Evolutionary conservation across 2,888 invertebrate species (phyloP).

Genomic region (Azorinus chamasolen): DNA sequence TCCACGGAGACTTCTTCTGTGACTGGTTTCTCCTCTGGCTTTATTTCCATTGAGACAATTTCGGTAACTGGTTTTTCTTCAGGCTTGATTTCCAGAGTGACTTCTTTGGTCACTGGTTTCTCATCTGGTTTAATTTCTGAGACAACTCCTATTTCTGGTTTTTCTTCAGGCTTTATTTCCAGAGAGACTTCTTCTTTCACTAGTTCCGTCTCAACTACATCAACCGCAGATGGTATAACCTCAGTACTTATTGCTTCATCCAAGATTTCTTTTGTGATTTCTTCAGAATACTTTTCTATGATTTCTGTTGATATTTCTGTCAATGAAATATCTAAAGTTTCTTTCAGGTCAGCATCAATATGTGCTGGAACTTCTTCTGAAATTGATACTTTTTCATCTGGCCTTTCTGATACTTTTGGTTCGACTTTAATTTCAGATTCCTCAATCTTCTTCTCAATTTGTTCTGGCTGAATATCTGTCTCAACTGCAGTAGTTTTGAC

Average conservation of each 20-base stretch:
- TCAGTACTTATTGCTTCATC: slow-evolving; percentile 53
- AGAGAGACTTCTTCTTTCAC: slow-evolving; percentile 22
- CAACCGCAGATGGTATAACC: slow-evolving; percentile 33
- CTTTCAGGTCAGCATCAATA: neutral
- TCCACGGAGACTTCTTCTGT: neutral
- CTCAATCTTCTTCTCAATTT: slow-evolving; percentile 11
- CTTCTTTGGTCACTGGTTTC: slow-evolving; percentile 41
- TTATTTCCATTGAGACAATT: slow-evolving; percentile 13
- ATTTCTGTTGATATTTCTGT: slow-evolving; percentile 44
- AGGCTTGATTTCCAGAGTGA: slow-evolving; percentile 20
- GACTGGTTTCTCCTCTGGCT: slow-evolving; percentile 10
- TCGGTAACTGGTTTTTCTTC: slow-evolving; percentile 17
- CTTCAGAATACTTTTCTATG: slow-evolving; percentile 60
- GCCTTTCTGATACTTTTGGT: slow-evolving; percentile 2
- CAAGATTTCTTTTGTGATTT: slow-evolving; percentile 65
- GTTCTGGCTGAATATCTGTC: neutral
- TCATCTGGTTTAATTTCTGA: slow-evolving; percentile 6
- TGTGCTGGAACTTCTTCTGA: slow-evolving; percentile 24
- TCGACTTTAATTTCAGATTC: neutral
- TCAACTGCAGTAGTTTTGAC: slow-evolving; percentile 5
- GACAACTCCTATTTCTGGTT: slow-evolving; percentile 5
- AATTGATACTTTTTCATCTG: slow-evolving; percentile 11
- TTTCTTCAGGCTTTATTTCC: slow-evolving; percentile 37
- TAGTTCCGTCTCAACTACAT: slow-evolving; percentile 53
- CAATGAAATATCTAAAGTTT: slow-evolving; percentile 28